phyloP scores from a whole-genome alignment of 2,113 vertebrate genomes.

The Coptodon rendalli region DNA sequence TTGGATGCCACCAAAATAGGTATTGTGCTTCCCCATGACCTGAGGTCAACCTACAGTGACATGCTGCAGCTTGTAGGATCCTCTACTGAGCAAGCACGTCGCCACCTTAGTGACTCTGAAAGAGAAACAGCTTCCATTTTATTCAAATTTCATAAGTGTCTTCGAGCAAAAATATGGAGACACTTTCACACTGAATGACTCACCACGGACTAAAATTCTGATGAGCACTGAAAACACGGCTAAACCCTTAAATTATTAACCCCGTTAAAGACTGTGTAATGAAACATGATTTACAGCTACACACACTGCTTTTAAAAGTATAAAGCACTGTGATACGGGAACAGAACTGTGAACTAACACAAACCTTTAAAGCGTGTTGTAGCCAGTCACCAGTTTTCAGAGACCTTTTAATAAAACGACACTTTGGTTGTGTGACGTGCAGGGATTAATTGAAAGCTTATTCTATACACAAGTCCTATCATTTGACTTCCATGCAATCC shows the following conservation, averaged over 20 bases:
- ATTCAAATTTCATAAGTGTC: background rate
- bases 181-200: slow-evolving; percentile 4
- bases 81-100: slow-evolving; percentile 39
- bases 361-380: background rate
- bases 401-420: background rate
- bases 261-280: background rate
- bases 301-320: background rate
- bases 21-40: slow-evolving; percentile 65
- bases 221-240: background rate
- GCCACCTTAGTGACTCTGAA: slow-evolving; percentile 14
- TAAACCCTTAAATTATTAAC: background rate
- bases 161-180: background rate
- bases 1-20: slow-evolving; percentile 35
- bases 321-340: background rate
- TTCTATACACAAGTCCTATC: background rate
- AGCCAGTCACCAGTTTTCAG: background rate
- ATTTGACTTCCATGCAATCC: slow-evolving; percentile 6
- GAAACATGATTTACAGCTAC: background rate
- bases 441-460: background rate
- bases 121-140: slow-evolving; percentile 16
- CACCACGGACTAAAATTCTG: background rate
- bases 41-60: slow-evolving; percentile 70
- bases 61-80: slow-evolving; percentile 63
- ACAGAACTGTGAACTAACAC: background rate
- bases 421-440: background rate